These are phyloP conservation scores for Galeruca laticollis DNA, from an alignment of 2,888 invertebrate species.

Conservation along the genomic window DNA sequence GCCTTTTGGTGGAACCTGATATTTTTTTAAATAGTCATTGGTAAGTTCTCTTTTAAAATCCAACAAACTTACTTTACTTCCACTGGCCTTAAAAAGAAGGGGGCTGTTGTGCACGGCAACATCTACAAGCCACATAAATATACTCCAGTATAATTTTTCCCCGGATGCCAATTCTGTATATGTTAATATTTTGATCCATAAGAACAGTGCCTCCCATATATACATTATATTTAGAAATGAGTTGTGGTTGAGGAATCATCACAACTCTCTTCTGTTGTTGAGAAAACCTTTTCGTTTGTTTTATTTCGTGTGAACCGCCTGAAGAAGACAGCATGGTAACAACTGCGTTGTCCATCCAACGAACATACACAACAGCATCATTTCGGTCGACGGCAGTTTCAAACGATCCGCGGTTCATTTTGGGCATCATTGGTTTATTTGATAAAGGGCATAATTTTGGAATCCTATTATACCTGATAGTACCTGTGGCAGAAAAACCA, in stretches of 20 bases:
- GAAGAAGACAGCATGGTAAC: conserved; percentile 40
- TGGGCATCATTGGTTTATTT: conserved; percentile 31
- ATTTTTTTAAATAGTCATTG: conserved; percentile 33
- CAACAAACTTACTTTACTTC: conserved; percentile 32
- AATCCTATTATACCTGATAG: conserved; percentile 35
- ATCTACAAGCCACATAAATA: too few relatives aligned
- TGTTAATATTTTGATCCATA: conserved; percentile 42
- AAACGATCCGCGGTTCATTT: conserved; percentile 39
- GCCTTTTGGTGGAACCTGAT: conserved; percentile 26
- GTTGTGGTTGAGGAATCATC: conserved; percentile 26
- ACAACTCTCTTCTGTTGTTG: conserved; percentile 46
- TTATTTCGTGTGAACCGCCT: conserved; percentile 28
- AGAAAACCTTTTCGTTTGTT: conserved; percentile 36
- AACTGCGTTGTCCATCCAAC: conserved; percentile 45
- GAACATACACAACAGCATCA: conserved; percentile 34
- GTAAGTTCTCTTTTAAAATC: conserved; percentile 45
- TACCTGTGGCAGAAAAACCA: conserved; percentile 30
- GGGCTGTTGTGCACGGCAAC: too few relatives aligned
- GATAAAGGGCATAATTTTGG: conserved; percentile 14
- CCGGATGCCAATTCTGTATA: background rate
- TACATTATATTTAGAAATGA: too few relatives aligned
- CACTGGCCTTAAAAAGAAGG: too few relatives aligned
- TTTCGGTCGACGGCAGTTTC: conserved; percentile 34
- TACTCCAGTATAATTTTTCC: background rate
- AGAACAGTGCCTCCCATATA: too few relatives aligned